Base-by-base conservation (phyloP, 2,113 vertebrate genomes). In the Perognathus longimembris region DNA sequence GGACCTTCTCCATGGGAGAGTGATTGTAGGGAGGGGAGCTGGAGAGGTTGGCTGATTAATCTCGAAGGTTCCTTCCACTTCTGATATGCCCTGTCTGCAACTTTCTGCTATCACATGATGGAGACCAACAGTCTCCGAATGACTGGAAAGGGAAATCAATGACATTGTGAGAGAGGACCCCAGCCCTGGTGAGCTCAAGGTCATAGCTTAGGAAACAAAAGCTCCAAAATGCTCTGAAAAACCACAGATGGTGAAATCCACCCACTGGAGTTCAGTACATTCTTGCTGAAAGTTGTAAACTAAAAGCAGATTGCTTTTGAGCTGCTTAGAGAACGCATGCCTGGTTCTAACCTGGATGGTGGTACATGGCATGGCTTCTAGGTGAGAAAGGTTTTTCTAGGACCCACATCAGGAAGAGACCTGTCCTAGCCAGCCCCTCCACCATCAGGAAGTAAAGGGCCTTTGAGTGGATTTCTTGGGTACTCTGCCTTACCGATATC, bases 151-250 rank as follows among this genome's bases (percentile, higher is more conserved):
- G 42, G 76, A 69, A 74, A 38, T 67, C 45, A 11, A 64, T 30
- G 26, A 86, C 21, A 40, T 94, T 93, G 83, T 96, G 94, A 88
- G 94, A 95, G 63, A 91, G 30, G 21, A 82, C 89, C 80, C 93
- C 91, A 93, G 36, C 40, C 32, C 42, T 77, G 1, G 1, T 69
- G 92, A 94, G 63, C 59, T 95, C 91, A 87, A 89, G 89, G 71
- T 73, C 83, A 70, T 81, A 11, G 67, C 77, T 93, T 95, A 91
- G 91, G 59, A 95, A 90, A 54, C 63, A 86, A 84, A 71, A 92
- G 36, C 64, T 93, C 89, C 91, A 75, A 93, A 93, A 87, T 81
- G 63, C 40, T 74, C 89, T 93, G 86, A 92, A 92, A 21, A 24
- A 90, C 32, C 73, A 88, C 67, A 90, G 66, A 92, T 57, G 73